phyloP scores from a whole-genome alignment of 2,888 invertebrate genomes.

The Leptopterna dolabrata region DNA sequence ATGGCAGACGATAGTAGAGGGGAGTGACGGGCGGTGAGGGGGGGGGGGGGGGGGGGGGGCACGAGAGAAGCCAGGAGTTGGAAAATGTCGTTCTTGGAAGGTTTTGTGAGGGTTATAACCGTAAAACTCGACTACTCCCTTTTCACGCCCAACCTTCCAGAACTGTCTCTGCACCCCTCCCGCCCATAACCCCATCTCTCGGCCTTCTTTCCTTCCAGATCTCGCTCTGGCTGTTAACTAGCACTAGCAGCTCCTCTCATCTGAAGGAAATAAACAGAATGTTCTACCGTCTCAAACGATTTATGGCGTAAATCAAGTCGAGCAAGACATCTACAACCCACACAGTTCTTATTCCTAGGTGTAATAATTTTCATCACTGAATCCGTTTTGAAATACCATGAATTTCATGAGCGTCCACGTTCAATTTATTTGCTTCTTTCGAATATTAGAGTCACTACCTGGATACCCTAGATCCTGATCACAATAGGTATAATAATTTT shows the following conservation, averaged over 20 bases:
- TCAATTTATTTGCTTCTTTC: no score
- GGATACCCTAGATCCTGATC: no score
- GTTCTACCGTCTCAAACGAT: not conserved
- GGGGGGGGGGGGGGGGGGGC: not conserved
- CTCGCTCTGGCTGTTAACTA: not conserved
- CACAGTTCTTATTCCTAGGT: not conserved
- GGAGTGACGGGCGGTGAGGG: no score
- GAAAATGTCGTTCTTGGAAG: not conserved
- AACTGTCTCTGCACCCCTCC: not conserved
- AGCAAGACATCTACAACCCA: not conserved
- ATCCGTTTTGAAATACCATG: not conserved
- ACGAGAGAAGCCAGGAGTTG: not conserved
- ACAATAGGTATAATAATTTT: no score
- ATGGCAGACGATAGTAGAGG: no score
- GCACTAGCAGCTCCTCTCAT: not conserved
- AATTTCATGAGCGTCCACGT: not conserved
- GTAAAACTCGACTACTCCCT: constrained; percentile 19
- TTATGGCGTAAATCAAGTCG: not conserved
- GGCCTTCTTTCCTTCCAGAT: not conserved
- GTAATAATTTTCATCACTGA: not conserved
- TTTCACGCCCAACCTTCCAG: constrained; percentile 4
- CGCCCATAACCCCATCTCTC: not conserved
- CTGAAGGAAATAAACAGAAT: not conserved
- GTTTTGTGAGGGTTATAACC: constrained; percentile 28
- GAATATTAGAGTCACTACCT: no score